phyloP scores from a whole-genome alignment of 2,113 vertebrate species.

The Tyrannus savana region DNA sequence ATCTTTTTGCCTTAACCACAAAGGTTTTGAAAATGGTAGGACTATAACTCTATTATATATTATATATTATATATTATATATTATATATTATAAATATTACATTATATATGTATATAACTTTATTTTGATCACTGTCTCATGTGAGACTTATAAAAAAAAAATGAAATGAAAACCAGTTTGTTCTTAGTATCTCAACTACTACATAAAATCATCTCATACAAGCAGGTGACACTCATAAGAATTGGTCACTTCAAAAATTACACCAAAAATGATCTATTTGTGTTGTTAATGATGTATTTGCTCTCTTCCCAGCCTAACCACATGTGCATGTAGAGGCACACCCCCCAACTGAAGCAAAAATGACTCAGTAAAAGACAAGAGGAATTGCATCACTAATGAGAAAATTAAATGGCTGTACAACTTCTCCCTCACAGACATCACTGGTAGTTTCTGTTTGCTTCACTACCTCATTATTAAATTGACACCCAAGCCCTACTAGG shows the following conservation, averaged over 20 bases:
- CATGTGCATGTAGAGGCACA: not conserved
- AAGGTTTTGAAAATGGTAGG: not conserved
- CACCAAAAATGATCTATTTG: not conserved
- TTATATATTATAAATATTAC: too few relatives aligned
- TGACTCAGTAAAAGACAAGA: not conserved
- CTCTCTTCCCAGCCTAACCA: not conserved
- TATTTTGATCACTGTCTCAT: not conserved
- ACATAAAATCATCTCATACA: not conserved
- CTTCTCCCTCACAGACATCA: not conserved
- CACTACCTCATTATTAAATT: not conserved
- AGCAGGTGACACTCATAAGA: not conserved
- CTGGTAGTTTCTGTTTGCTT: not conserved
- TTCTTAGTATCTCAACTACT: not conserved
- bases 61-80: not conserved
- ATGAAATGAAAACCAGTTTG: not conserved
- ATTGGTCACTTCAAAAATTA: not conserved
- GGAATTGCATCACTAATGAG: fast-evolving
- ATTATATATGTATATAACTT: not conserved
- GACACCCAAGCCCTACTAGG: not conserved
- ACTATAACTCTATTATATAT: not conserved
- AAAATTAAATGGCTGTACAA: not conserved
- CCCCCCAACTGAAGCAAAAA: not conserved
- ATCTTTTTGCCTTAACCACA: not conserved
- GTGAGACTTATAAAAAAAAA: not conserved
- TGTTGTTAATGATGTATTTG: not conserved